These are phyloP conservation scores for Myanophis thanlyinensis DNA, from an alignment of 2,113 vertebrate species.

Conservation along the genomic window DNA sequence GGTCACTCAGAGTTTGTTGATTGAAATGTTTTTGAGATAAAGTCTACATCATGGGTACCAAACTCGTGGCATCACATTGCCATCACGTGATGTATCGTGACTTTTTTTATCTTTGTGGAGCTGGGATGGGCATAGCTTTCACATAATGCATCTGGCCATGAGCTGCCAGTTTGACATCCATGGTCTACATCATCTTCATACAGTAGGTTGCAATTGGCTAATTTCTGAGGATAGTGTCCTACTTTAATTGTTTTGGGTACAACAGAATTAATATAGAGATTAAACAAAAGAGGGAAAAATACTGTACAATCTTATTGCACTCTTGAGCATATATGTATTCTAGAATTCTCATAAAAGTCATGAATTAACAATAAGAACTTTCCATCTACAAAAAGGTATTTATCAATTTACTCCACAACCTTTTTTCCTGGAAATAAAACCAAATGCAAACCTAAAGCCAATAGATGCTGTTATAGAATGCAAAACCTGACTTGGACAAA, in stretches of 20 bases:
- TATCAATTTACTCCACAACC: background rate
- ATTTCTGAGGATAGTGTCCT: background rate
- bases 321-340: background rate
- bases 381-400: background rate
- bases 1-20: background rate
- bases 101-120: too few relatives aligned
- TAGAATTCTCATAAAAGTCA: background rate
- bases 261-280: background rate
- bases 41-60: too few relatives aligned
- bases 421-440: background rate
- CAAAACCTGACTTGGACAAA: background rate
- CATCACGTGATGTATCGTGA: too few relatives aligned
- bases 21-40: background rate
- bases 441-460: background rate
- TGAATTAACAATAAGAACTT: background rate
- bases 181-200: background rate
- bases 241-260: background rate
- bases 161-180: too few relatives aligned
- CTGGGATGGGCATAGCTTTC: too few relatives aligned
- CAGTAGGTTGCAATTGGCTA: background rate
- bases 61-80: too few relatives aligned
- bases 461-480: background rate
- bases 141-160: too few relatives aligned
- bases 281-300: background rate
- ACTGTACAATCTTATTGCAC: background rate